phyloP scores from a whole-genome alignment of 1,140 invertebrate species.

The Cydia fagiglandana region DNA sequence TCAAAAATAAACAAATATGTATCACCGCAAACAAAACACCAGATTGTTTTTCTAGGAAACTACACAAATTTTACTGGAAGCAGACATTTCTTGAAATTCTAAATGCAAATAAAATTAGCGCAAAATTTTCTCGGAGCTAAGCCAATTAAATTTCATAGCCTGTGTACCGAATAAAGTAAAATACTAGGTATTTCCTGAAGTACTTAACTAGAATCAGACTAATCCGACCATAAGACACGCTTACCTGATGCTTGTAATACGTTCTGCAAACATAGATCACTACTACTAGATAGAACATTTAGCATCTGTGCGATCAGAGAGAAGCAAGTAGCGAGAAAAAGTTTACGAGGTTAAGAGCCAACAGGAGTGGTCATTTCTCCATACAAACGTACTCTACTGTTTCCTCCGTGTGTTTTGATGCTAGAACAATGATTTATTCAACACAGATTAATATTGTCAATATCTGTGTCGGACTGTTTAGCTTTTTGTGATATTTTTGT shows the following conservation, averaged over 20 bases:
- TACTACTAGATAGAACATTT: not conserved
- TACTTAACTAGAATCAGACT: not conserved
- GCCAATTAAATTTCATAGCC: constrained; percentile 18
- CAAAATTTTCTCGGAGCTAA: not conserved
- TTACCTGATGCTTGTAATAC: constrained; percentile 11
- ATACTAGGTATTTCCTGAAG: constrained; percentile 11
- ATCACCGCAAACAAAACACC: not conserved
- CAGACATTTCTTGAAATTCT: not conserved
- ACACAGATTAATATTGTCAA: too few relatives aligned
- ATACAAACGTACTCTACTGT: too few relatives aligned
- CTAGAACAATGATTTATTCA: too few relatives aligned
- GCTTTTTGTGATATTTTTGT: too few relatives aligned
- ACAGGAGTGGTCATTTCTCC: too few relatives aligned
- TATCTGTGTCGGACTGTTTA: too few relatives aligned
- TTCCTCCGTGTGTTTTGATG: too few relatives aligned
- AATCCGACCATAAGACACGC: not conserved
- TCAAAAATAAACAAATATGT: too few relatives aligned
- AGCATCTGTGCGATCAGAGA: too few relatives aligned
- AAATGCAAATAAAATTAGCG: constrained; percentile 4
- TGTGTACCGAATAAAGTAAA: not conserved
- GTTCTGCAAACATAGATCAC: constrained; percentile 6
- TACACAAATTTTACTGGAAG: not conserved
- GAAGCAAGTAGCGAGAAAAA: not conserved
- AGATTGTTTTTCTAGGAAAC: not conserved
- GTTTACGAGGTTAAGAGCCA: too few relatives aligned